A percentile compares a stretch with the other conserved stretches of the same genome.
These are phyloP conservation scores for Lasioglossum vierecki DNA, from an alignment of 2,888 invertebrate species.

Conservation along the genomic window DNA sequence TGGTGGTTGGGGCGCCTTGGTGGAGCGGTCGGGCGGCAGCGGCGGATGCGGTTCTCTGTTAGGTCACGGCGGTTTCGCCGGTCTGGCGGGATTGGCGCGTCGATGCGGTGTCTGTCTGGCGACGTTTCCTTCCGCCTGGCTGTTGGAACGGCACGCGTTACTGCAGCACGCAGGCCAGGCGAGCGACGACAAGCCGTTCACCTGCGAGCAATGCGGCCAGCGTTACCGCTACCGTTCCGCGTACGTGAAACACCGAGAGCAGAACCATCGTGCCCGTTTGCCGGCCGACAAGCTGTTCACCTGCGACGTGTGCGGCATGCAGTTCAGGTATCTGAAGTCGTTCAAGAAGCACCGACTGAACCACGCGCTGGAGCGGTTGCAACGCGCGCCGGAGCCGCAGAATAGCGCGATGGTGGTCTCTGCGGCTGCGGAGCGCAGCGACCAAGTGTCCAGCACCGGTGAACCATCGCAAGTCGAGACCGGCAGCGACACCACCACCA, in stretches of 20 bases:
- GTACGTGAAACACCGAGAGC: slow-evolving; percentile 93
- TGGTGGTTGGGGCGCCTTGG: slow-evolving; percentile 84
- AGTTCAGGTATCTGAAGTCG: slow-evolving; percentile 94
- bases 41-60: slow-evolving; percentile 77
- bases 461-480: slow-evolving; percentile 86
- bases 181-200: slow-evolving; percentile 94
- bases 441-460: slow-evolving; percentile 90
- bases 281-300: slow-evolving; percentile 96
- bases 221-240: slow-evolving; percentile 95
- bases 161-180: slow-evolving; percentile 90
- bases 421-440: slow-evolving; percentile 84
- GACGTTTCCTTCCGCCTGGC: slow-evolving; percentile 94
- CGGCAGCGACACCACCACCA: slow-evolving; percentile 85
- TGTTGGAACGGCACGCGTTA: slow-evolving; percentile 93
- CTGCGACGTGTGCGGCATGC: slow-evolving; percentile 96
- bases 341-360: slow-evolving; percentile 95
- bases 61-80: slow-evolving; percentile 77
- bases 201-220: slow-evolving; percentile 96
- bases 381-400: slow-evolving; percentile 85
- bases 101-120: slow-evolving; percentile 94
- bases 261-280: slow-evolving; percentile 93
- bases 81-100: slow-evolving; percentile 83
- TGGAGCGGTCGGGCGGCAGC: slow-evolving; percentile 77
- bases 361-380: slow-evolving; percentile 93
- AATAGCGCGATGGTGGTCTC: slow-evolving; percentile 67